Evolutionary conservation across 2,797 vertebrate genomes (phyloP), one percentile per base, ranked within the genome.

Genomic region (Atherinosoma microstoma): DNA sequence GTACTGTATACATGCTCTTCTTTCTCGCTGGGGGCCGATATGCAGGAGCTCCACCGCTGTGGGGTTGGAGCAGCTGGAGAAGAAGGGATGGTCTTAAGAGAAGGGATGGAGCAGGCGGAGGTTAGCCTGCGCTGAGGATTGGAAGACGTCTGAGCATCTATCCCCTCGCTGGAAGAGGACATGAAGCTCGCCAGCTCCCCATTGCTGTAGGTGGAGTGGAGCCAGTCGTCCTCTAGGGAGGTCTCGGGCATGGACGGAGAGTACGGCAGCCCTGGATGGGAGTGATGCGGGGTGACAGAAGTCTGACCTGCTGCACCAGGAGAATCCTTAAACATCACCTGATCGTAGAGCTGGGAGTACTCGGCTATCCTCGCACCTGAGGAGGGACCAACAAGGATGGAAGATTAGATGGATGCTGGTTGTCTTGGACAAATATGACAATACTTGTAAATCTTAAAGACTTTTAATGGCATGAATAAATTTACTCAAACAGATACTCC

Each of bases 271-370:
- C 91, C 90, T 5, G 80, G 76, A 29, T 93, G 88, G 9, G 73
- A 6, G 53, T 95, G 83, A 56, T 86, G 87, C 3, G 78, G 75
- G 4, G 62, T 12, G 59, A 75, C 3, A 72, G 36, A 79, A 22
- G 63, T 91, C 87, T 85, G 94, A 93, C 79, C 89, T 81, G 75
- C n/a, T 2, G 72, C 27, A 60, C 90, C 91, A 18, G 92, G 70
- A 40, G 95, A 85, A 51, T 97, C 97, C 87, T 95, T 95, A 82
- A 98, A 99, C 82, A 96, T 91, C 15, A 98, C 94, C 93, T 99
- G 98, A 74, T 99, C 98, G 12, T 99, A 99, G 73, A 99, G 94
- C 58, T 98, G 97, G 13, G 98, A 98, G 91, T 99, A 99, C 86
- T 99, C 98, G 3, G 98, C 98, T 90, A 99, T 99, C 91, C 97